Evolutionary conservation across 2,797 vertebrate species (phyloP).

Genomic region (Lagocephalus sceleratus): DNA sequence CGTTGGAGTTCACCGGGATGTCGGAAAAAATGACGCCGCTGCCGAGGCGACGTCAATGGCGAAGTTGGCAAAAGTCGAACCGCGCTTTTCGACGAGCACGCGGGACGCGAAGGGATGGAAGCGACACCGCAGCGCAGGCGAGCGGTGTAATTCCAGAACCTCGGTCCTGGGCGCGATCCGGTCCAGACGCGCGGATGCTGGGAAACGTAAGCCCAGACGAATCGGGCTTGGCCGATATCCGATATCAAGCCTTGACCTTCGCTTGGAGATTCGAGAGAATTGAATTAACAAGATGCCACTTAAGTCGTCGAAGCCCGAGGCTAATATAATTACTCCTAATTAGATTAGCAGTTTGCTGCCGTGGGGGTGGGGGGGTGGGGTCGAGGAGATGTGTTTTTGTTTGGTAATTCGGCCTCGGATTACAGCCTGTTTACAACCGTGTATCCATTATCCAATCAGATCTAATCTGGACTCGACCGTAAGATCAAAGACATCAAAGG

Average conservation of each 20-base stretch:
- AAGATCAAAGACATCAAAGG: no score
- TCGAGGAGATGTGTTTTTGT: constrained; percentile 21
- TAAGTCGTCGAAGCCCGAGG: constrained; percentile 26
- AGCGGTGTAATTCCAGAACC: constrained; percentile 64
- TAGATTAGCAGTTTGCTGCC: constrained; percentile 40
- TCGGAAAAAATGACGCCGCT: constrained; percentile 22
- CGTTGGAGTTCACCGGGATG: neutral
- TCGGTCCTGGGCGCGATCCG: neutral
- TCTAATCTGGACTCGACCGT: no score
- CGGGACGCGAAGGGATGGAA: no score
- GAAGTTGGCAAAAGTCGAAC: no score
- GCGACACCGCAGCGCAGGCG: neutral
- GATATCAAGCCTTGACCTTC: constrained; percentile 16
- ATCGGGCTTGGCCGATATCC: constrained; percentile 9
- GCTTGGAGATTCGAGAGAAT: constrained; percentile 15
- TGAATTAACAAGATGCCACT: constrained; percentile 36
- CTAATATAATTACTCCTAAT: constrained; percentile 48
- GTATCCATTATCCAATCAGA: no score
- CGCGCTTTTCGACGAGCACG: no score
- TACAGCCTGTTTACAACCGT: neutral
- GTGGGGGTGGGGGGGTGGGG: constrained; percentile 5
- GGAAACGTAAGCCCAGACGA: constrained; percentile 12
- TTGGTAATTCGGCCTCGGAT: constrained; percentile 18
- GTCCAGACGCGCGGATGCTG: neutral
- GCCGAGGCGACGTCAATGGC: no score